These are phyloP conservation scores for Drosophila planitibia DNA, from an alignment of 2,888 invertebrate genomes.

Conservation along the genomic window DNA sequence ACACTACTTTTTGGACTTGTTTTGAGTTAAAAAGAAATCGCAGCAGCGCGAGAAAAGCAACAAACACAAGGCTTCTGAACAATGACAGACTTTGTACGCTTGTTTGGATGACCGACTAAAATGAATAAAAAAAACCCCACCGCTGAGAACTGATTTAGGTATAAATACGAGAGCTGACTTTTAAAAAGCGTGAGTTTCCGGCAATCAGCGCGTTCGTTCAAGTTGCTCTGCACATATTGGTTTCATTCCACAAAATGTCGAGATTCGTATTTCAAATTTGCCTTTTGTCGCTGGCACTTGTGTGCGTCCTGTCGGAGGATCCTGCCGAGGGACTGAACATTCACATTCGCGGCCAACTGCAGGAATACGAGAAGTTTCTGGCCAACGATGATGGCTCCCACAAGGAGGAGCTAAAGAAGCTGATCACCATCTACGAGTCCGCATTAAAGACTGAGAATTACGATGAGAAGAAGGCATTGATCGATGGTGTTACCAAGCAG, in stretches of 20 bases:
- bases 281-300: conserved; percentile 57
- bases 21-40: conserved; percentile 62
- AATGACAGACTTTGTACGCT: conserved; percentile 61
- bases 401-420: conserved; percentile 65
- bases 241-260: conserved; percentile 53
- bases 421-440: conserved; percentile 68
- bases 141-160: conserved; percentile 57
- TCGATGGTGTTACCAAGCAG: conserved; percentile 51
- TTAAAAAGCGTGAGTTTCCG: conserved; percentile 50
- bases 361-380: conserved; percentile 60
- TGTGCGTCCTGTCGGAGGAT: conserved; percentile 51
- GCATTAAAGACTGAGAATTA: conserved; percentile 63
- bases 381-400: conserved; percentile 61
- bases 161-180: conserved; percentile 62
- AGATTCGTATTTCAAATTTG: conserved; percentile 61
- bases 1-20: conserved; percentile 61
- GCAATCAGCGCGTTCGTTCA: conserved; percentile 43
- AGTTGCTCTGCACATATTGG: conserved; percentile 35
- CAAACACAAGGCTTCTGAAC: conserved; percentile 53
- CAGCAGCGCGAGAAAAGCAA: conserved; percentile 55
- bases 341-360: conserved; percentile 71
- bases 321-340: conserved; percentile 65
- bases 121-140: conserved; percentile 45
- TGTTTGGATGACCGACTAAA: conserved; percentile 49
- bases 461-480: conserved; percentile 62